A percentile compares a stretch with the other conserved stretches of the same genome.
Conservation (phyloP, 2,113 vertebrate species). For the Neotoma lepida region DNA sequence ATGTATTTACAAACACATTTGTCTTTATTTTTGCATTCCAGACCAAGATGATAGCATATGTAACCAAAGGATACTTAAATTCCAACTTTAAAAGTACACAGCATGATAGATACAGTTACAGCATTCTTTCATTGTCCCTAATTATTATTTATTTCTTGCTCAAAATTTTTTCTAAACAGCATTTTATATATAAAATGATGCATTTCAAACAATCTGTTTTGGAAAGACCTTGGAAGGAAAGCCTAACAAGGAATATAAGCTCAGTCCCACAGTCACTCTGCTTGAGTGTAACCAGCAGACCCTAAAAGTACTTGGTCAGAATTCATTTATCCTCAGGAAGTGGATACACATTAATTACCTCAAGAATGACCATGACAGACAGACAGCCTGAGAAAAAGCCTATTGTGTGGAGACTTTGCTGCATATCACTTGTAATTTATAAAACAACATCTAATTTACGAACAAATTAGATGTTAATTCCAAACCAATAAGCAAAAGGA, state of each 20-base stretch:
- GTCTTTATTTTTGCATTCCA: neutral
- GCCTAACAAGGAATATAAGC: neutral
- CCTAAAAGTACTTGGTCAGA: neutral
- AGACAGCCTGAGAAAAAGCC: neutral
- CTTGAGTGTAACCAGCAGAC: neutral
- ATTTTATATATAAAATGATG: neutral
- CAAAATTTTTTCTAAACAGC: neutral
- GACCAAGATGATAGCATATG: neutral
- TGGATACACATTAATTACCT: slow-evolving; percentile 44
- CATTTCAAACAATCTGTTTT: neutral
- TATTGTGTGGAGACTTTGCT: neutral
- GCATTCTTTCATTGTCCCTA: neutral
- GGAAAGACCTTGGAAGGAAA: neutral
- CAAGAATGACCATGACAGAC: neutral
- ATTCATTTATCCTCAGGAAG: neutral
- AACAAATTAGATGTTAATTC: neutral
- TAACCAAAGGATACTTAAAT: neutral
- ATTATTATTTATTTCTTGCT: neutral
- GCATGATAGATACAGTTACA: neutral
- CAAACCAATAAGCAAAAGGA: slow-evolving; percentile 15
- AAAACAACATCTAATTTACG: neutral
- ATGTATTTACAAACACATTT: neutral
- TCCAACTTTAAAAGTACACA: slow-evolving; percentile 5
- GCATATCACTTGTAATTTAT: slow-evolving; percentile 14
- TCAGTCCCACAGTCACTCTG: neutral